These are phyloP conservation scores for Drosophila lacteicornis DNA, from an alignment of 1,140 invertebrate species.

Conservation along the genomic window DNA sequence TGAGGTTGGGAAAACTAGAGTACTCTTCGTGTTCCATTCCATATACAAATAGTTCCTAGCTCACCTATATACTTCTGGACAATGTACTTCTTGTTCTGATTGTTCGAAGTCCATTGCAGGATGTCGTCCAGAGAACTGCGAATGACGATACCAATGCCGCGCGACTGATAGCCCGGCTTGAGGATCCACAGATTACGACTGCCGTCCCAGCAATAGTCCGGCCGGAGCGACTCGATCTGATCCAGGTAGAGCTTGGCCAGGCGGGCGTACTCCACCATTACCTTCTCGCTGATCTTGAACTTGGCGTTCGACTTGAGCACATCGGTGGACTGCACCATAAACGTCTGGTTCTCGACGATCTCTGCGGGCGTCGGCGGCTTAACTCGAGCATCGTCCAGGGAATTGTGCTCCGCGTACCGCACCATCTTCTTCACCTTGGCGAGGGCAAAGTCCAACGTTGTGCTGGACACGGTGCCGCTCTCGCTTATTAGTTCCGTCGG, in stretches of 20 bases:
- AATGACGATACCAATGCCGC: conserved; percentile 93
- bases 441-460: conserved; percentile 87
- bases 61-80: conserved; percentile 97
- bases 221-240: conserved; percentile 88
- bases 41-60: conserved; percentile 1
- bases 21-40: no score
- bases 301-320: conserved; percentile 84
- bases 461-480: conserved; percentile 72
- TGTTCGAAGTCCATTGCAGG: conserved; percentile 87
- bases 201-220: conserved; percentile 87
- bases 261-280: conserved; percentile 86
- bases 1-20: no score
- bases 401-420: conserved; percentile 61
- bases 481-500: conserved; percentile 46
- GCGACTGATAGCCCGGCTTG: conserved; percentile 94
- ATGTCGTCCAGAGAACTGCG: conserved; percentile 88
- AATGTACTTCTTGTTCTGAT: conserved; percentile 90
- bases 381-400: conserved; percentile 58
- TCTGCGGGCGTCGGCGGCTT: conserved; percentile 67
- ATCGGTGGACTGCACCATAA: conserved; percentile 86
- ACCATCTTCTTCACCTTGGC: conserved; percentile 69
- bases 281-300: conserved; percentile 84
- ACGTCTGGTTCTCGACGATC: conserved; percentile 89
- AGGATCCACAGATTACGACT: conserved; percentile 96
- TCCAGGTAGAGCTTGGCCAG: conserved; percentile 87